Percentiles rank a stretch among this genome's conserved stretches.
Evolutionary conservation across 2,888 invertebrate species (phyloP).

Genomic region (Cancer borealis): DNA sequence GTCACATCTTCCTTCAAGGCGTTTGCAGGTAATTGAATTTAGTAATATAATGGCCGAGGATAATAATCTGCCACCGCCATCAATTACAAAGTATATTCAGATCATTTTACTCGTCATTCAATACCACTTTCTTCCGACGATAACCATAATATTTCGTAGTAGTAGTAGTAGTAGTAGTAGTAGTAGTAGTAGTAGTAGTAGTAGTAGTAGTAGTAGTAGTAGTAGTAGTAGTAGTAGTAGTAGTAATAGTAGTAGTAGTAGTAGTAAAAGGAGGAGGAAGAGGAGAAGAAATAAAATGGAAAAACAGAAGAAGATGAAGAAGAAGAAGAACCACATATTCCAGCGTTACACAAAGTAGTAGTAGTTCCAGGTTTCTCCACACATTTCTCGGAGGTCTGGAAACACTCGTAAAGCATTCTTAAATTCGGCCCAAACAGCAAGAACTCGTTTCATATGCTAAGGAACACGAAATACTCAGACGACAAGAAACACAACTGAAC

Average conservation of each 20-base stretch:
- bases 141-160: too few species aligned
- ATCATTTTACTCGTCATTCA: too few species aligned
- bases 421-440: background rate
- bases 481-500: background rate
- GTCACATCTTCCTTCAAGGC: too few species aligned
- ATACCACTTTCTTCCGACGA: too few species aligned
- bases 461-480: background rate
- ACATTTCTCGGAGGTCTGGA: background rate
- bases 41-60: too few species aligned
- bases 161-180: too few species aligned
- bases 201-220: background rate
- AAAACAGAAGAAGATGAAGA: background rate
- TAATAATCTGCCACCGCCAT: too few species aligned
- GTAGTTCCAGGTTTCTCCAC: background rate
- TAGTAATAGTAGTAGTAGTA: slow-evolving; percentile 21
- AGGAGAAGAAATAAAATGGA: background rate
- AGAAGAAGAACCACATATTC: background rate
- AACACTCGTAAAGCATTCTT: background rate
- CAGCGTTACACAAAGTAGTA: background rate
- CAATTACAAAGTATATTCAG: too few species aligned
- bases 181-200: background rate
- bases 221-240: background rate
- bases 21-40: too few species aligned
- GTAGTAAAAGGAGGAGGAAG: background rate
- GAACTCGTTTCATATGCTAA: background rate